Evolutionary conservation across 2,797 vertebrate genomes (phyloP).

Genomic region (Syndactyla subalaris): DNA sequence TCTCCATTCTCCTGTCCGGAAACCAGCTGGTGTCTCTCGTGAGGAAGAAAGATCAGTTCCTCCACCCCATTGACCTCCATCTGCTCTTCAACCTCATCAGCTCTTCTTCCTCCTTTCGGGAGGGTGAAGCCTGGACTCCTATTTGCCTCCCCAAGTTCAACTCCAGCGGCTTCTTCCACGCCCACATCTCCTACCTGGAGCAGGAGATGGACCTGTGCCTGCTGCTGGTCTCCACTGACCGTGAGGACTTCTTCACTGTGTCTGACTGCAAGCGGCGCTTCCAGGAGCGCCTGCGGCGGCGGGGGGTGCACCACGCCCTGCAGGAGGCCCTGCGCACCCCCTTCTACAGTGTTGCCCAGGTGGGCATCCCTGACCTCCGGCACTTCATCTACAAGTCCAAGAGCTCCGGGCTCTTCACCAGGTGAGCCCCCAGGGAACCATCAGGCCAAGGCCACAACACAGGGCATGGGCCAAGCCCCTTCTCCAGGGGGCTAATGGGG

Average conservation of each 20-base stretch:
- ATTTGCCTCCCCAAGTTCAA: conserved; percentile 98
- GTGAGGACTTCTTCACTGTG: conserved; percentile 96
- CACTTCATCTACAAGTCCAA: conserved; percentile 99
- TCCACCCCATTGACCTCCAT: conserved; percentile 97
- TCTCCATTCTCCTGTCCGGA: conserved; percentile 91
- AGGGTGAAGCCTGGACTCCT: conserved; percentile 97
- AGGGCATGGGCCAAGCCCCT: background rate
- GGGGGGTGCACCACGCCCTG: conserved; percentile 83
- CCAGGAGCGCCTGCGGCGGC: conserved; percentile 89
- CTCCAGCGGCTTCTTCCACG: conserved; percentile 93
- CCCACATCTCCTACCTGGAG: conserved; percentile 96
- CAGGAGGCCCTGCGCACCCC: conserved; percentile 87
- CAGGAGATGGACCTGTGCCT: conserved; percentile 90
- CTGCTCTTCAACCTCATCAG: conserved; percentile 95
- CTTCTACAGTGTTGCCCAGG: conserved; percentile 87
- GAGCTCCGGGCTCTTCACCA: conserved; percentile 97
- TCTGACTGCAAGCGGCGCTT: conserved; percentile 94
- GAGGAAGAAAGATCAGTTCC: conserved; percentile 93
- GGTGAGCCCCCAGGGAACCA: conserved; percentile 75
- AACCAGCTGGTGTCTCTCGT: conserved; percentile 92
- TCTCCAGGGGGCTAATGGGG: background rate
- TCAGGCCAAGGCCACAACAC: fast-evolving
- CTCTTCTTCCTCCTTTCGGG: conserved; percentile 93
- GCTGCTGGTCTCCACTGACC: conserved; percentile 92
- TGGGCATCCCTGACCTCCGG: conserved; percentile 92